Evolutionary conservation across 2,888 invertebrate species (phyloP).

Genomic region (Hirtodrosophila alboralis): DNA sequence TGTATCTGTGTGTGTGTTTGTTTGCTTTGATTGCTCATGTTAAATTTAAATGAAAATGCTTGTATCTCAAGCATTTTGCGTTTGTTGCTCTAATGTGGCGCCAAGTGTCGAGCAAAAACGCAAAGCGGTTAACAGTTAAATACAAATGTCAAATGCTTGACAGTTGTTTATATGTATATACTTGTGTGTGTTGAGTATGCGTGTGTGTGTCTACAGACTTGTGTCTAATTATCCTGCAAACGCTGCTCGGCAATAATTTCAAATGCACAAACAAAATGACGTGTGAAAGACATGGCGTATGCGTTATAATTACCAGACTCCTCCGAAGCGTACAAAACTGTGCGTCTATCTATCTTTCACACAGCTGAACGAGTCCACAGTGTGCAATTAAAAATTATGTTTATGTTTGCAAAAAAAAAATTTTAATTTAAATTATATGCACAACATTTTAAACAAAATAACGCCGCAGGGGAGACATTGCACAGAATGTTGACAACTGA

Average conservation of each 20-base stretch:
- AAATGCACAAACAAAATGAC: constrained; percentile 50
- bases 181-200: neutral
- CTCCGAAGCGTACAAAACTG: constrained; percentile 4
- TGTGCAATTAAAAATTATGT: constrained; percentile 72
- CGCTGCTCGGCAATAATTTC: constrained; percentile 43
- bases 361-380: constrained; percentile 52
- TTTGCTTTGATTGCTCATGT: constrained; percentile 45
- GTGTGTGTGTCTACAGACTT: constrained; percentile 11
- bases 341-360: constrained; percentile 37
- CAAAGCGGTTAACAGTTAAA: constrained; percentile 50
- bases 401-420: constrained; percentile 62
- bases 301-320: constrained; percentile 28
- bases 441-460: constrained; percentile 7
- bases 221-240: constrained; percentile 50
- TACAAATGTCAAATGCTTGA: constrained; percentile 51
- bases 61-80: constrained; percentile 28
- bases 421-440: constrained; percentile 50
- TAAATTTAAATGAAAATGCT: constrained; percentile 63
- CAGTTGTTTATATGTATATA: constrained; percentile 8
- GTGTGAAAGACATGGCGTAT: constrained; percentile 56
- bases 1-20: constrained; percentile 12
- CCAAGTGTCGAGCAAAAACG: constrained; percentile 31
- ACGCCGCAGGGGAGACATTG: neutral
- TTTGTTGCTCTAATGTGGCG: constrained; percentile 35
- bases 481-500: constrained; percentile 5